Conservation (phyloP, 35 echinoderm and acorn worm genomes). For the Heliocidaris erythrogramma region DNA sequence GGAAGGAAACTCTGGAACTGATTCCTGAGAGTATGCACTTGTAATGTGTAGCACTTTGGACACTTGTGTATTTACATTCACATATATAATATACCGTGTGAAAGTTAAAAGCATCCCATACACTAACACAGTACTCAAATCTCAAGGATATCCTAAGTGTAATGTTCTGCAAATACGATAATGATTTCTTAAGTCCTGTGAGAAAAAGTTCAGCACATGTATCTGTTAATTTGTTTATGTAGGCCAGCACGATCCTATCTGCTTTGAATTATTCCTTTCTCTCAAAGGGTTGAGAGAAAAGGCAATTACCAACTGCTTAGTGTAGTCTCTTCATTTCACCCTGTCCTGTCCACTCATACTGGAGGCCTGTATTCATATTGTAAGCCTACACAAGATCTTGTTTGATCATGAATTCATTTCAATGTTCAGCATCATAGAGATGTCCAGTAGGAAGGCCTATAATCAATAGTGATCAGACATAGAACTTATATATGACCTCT, state of each 20-base stretch:
- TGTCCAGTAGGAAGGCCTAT: neutral
- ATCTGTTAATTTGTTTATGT: neutral
- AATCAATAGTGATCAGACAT: neutral
- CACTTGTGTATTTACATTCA: neutral
- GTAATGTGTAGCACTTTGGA: neutral
- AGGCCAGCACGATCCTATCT: no score
- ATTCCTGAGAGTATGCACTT: neutral
- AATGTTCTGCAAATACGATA: neutral
- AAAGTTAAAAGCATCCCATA: neutral
- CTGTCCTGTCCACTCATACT: neutral
- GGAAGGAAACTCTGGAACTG: neutral
- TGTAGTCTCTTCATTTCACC: no score
- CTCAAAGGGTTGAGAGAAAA: no score
- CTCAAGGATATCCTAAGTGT: neutral
- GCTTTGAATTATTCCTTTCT: no score
- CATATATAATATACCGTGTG: neutral
- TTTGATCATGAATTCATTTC: neutral
- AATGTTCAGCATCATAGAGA: neutral
- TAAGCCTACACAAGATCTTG: neutral
- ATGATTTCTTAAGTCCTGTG: neutral
- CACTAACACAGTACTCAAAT: neutral
- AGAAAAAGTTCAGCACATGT: no score
- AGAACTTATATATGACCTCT: neutral
- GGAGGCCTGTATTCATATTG: neutral
- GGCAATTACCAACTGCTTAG: neutral